Conservation (phyloP, 2,797 vertebrate species). For the Potorous gilbertii region DNA sequence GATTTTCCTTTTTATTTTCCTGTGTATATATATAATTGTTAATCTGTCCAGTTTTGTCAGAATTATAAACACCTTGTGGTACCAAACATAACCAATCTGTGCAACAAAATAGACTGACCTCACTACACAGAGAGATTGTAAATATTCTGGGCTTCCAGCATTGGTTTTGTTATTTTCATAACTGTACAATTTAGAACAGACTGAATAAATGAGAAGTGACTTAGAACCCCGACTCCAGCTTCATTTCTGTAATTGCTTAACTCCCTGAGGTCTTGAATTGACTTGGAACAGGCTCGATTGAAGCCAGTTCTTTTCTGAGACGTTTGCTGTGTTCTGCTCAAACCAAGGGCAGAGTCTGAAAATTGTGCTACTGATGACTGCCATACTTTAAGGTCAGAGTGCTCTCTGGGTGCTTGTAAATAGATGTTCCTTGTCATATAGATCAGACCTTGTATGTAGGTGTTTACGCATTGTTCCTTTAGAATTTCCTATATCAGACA, state of each 20-base stretch:
- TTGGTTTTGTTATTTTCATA: conserved; percentile 96
- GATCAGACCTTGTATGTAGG: background rate
- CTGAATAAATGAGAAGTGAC: conserved; percentile 85
- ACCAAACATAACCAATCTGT: conserved; percentile 87
- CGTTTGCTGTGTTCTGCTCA: background rate
- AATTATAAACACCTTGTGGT: conserved; percentile 92
- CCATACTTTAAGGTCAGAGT: background rate
- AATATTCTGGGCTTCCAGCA: conserved; percentile 96
- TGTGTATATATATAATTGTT: conserved; percentile 91
- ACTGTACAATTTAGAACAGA: conserved; percentile 91
- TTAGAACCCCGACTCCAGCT: conserved; percentile 65
- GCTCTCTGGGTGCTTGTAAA: background rate
- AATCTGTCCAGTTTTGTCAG: conserved; percentile 88
- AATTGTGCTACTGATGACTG: background rate
- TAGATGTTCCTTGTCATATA: background rate
- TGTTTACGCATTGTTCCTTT: background rate
- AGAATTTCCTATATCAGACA: background rate
- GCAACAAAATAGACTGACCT: conserved; percentile 90
- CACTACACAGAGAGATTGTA: conserved; percentile 91
- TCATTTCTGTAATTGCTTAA: conserved; percentile 19
- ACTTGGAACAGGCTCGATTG: background rate
- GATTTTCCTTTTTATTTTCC: conserved; percentile 90
- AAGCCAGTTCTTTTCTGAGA: accelerated
- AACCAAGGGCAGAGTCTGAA: background rate
- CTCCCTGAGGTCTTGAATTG: conserved; percentile 20